Evolutionary conservation across 2,888 invertebrate species (phyloP), one percentile per base, ranked within the genome.

Genomic region (Cataglyphis livida): DNA sequence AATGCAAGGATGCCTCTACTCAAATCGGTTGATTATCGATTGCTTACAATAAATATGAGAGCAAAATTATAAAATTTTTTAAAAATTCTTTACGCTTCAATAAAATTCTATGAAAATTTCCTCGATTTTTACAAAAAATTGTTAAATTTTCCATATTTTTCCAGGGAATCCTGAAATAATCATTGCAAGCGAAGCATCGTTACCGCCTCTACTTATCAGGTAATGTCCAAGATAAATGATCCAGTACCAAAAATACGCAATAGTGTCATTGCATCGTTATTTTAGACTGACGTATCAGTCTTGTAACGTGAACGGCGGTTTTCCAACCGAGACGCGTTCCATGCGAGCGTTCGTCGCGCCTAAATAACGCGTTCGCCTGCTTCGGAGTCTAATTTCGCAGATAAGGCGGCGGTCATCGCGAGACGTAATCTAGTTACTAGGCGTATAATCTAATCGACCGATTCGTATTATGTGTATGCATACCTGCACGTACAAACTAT

Each of bases 401-500:
- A 94, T 94, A 94, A 94, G 92, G 88, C 90, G 84, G 76, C 28
- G 88, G 86, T 81, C 88, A 90, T 88, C 71, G 59, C 59, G 71
- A 38, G 51, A 44, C 78, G 93, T 93, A 94, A 94, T 94, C 94
- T 94, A 94, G 94, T 94, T 94, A 94, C 94, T 93, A 94, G 93
- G 93, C 94, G 93, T 94, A 93, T 93, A 94, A 94, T 94, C 94
- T 94, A 94, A 94, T 94, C 94, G 91, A 88, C 88, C 86, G 89
- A 92, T 91, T 92, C 92, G 90, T 90, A 92, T 93, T 92, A 91
- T 90, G 88, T 88, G 88, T 86, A 89, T 83, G 91, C 90, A 88
- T 88, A 86, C 84, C 85, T 88, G 85, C 84, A 83, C 88, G 85
- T 51, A 73, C 74, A 68, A 41, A 66, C 76, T 28, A 75, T 68